phyloP scores from a whole-genome alignment of 2,888 invertebrate genomes.

The Euzetes globulus region DNA sequence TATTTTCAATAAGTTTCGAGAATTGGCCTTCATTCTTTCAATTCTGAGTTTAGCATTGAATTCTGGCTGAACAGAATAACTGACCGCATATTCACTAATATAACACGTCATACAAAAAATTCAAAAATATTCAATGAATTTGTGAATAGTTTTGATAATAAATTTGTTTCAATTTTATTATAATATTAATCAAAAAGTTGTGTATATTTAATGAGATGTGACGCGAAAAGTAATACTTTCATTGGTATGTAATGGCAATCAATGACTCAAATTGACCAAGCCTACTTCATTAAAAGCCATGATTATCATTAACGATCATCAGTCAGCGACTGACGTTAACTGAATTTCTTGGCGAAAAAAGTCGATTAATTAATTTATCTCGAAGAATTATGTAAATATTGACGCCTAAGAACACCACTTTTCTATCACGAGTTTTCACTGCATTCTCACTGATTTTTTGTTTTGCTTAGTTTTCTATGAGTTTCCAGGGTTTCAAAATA shows the following conservation, averaged over 20 bases:
- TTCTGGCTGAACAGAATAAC: too few relatives aligned
- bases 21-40: too few relatives aligned
- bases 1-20: too few relatives aligned
- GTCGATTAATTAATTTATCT: not conserved
- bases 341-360: not conserved
- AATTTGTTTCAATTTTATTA: not conserved
- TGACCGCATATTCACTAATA: too few relatives aligned
- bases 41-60: too few relatives aligned
- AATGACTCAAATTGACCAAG: conserved; percentile 1
- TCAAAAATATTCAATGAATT: not conserved
- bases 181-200: not conserved
- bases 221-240: not conserved
- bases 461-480: too few relatives aligned
- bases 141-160: too few relatives aligned
- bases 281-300: not conserved
- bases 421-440: too few relatives aligned
- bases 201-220: not conserved
- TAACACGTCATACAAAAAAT: too few relatives aligned
- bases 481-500: too few relatives aligned
- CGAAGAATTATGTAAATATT: not conserved
- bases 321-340: conserved; percentile 3
- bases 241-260: not conserved
- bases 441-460: too few relatives aligned
- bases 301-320: not conserved
- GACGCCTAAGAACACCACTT: too few relatives aligned